Conservation (phyloP, 2,888 invertebrate species). For the Bombylius major region DNA sequence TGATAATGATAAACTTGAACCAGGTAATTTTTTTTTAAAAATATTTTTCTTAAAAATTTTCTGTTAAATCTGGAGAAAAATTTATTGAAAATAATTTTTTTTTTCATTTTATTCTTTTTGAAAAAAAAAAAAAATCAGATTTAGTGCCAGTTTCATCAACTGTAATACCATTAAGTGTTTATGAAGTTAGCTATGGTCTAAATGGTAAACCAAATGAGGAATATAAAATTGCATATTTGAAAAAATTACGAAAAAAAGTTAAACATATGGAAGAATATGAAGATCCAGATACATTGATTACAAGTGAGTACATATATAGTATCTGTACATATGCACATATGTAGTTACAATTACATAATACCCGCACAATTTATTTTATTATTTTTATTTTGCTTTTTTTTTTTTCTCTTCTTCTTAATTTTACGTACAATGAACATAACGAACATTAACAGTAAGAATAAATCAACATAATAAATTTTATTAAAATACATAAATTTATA, state of each 20-base stretch:
- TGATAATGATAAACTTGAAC: constrained; percentile 39
- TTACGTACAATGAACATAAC: neutral
- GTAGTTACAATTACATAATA: too few species aligned
- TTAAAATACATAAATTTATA: too few species aligned
- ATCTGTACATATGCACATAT: too few species aligned
- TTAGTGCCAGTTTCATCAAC: constrained; percentile 53
- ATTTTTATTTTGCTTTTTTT: too few species aligned
- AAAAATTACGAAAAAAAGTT: constrained; percentile 33
- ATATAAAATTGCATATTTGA: constrained; percentile 34
- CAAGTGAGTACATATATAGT: constrained; percentile 22
- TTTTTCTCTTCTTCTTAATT: too few species aligned
- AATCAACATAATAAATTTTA: too few species aligned
- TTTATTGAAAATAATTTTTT: constrained; percentile 1
- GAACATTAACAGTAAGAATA: too few species aligned
- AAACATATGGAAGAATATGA: constrained; percentile 20
- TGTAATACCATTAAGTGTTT: constrained; percentile 49
- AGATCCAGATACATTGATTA: constrained; percentile 31
- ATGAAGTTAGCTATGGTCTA: constrained; percentile 45
- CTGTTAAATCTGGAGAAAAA: neutral
- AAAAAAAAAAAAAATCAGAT: constrained; percentile 32
- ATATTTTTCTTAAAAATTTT: neutral
- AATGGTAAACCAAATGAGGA: constrained; percentile 36
- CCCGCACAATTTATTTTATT: too few species aligned
- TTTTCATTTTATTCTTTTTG: constrained; percentile 1
- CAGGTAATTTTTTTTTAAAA: constrained; percentile 33